A percentile compares a stretch with the other conserved stretches of the same genome.
phyloP scores from a whole-genome alignment of 2,797 vertebrate genomes.

The Adelosebastes latens region DNA sequence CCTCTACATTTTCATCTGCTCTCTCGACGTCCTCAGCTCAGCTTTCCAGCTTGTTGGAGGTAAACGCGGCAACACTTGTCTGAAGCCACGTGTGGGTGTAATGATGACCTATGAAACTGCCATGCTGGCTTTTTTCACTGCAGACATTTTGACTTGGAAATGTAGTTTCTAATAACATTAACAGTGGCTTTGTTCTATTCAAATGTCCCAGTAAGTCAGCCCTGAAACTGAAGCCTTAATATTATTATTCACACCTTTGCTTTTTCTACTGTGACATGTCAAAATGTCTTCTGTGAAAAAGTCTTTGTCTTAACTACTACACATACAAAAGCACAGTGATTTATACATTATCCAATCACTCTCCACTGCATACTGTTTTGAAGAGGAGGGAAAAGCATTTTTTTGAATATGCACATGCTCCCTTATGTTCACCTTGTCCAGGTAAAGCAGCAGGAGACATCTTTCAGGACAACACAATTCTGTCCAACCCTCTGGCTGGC shows the following conservation, averaged over 20 bases:
- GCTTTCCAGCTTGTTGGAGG: conserved; percentile 97
- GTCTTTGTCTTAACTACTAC: too few relatives aligned
- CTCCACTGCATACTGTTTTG: background rate
- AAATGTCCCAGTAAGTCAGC: background rate
- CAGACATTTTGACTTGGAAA: background rate
- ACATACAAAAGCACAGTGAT: too few relatives aligned
- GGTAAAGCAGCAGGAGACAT: conserved; percentile 95
- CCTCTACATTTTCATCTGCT: conserved; percentile 96
- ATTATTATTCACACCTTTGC: too few relatives aligned
- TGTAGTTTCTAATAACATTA: background rate
- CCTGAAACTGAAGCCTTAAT: background rate
- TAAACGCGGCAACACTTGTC: conserved; percentile 55
- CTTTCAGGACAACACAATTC: conserved; percentile 89
- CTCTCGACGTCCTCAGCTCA: conserved; percentile 93
- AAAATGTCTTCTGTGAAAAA: too few relatives aligned
- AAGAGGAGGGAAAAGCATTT: background rate
- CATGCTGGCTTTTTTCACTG: background rate
- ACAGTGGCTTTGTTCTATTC: background rate
- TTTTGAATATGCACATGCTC: background rate
- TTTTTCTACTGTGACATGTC: too few relatives aligned
- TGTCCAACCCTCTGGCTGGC: conserved; percentile 93
- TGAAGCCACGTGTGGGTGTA: background rate
- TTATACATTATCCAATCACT: background rate
- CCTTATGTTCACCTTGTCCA: conserved; percentile 41
- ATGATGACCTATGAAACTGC: background rate